These are phyloP conservation scores for Nothobranchius kuhntae DNA, from an alignment of 2,113 vertebrate genomes.

Conservation along the genomic window DNA sequence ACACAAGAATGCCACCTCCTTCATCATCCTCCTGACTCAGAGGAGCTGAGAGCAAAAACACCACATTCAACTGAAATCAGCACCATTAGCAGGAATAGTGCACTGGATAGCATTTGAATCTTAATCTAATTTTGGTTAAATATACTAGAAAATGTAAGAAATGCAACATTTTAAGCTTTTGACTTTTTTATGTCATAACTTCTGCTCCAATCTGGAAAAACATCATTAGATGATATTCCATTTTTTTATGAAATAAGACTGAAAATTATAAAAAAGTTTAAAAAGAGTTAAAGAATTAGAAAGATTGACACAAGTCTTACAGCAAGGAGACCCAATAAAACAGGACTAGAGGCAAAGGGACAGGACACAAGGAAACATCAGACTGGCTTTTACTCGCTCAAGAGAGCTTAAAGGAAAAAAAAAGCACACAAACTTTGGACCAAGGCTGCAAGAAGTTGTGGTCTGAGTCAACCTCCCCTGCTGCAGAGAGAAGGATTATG, in stretches of 20 bases:
- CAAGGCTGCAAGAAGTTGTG: not conserved
- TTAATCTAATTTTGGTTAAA: not conserved
- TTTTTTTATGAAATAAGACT: too few species aligned
- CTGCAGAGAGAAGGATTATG: not conserved
- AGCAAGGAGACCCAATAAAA: not conserved
- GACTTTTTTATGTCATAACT: too few species aligned
- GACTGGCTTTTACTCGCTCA: not conserved
- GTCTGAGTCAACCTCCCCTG: not conserved
- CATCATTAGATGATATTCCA: too few species aligned
- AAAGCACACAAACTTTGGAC: not conserved
- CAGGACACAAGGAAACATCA: not conserved
- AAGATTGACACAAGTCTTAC: not conserved
- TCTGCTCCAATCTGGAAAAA: not conserved
- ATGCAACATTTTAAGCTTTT: too few species aligned
- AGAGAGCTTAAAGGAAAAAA: too few species aligned
- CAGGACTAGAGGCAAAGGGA: not conserved
- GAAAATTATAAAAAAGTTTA: not conserved
- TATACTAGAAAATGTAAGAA: not conserved
- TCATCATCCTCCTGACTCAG: constrained; percentile 47
- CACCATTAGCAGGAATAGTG: constrained; percentile 24
- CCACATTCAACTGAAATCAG: constrained; percentile 46
- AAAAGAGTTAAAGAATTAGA: not conserved
- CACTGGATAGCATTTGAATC: not conserved
- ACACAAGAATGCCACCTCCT: constrained; percentile 50
- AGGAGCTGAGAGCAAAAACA: constrained; percentile 45